Evolutionary conservation across 2,888 invertebrate species (phyloP), one percentile per base, ranked within the genome.

Genomic region (Megamerina dolium): DNA sequence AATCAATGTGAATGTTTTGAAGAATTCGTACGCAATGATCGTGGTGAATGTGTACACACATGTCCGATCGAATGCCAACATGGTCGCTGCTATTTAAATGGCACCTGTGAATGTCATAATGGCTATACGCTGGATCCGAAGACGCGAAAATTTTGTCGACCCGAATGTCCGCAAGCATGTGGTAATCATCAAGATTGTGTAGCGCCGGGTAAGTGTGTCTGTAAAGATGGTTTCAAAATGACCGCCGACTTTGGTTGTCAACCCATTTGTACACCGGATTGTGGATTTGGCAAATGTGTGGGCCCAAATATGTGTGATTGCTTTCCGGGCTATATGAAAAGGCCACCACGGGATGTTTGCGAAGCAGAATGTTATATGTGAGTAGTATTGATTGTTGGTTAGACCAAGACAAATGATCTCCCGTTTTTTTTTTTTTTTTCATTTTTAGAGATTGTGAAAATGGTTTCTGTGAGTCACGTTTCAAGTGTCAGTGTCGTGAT

Each of bases 31-130:
- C 73, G 54, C 29, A 66, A 69, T 19, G 54, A 58, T 8, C 51
- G 48, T 1, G 68, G 64, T 0, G 55, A 74, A 44, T 85, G 84
- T 52, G 71, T 82, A 1, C 74, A 82, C 2, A 81, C 81, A 0
- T 85, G 84, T 45, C 83, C 83, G 0, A 76, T 81, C 16, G 80
- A 80, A 1, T 85, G 84, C 53, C 75, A 79, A 48, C 78, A 84
- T 49, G 84, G 84, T 0, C 73, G 75, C 2, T 85, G 84, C 50
- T 72, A 78, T 49, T 70, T 75, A 1, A 74, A 77, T 35, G 75
- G 75, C 1, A 74, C 74, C 26, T 87, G 87, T 49, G 70, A 76
- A 6, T 87, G 87, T 57, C 77, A 61, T 3, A 32, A 36, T 0
- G 66, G 68, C 9, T 68, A 60, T 41, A 41, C 30, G 0, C 48